Evolutionary conservation across 2,797 vertebrate species (phyloP), one percentile per base, ranked within the genome.

Genomic region (Lagodon rhomboides): DNA sequence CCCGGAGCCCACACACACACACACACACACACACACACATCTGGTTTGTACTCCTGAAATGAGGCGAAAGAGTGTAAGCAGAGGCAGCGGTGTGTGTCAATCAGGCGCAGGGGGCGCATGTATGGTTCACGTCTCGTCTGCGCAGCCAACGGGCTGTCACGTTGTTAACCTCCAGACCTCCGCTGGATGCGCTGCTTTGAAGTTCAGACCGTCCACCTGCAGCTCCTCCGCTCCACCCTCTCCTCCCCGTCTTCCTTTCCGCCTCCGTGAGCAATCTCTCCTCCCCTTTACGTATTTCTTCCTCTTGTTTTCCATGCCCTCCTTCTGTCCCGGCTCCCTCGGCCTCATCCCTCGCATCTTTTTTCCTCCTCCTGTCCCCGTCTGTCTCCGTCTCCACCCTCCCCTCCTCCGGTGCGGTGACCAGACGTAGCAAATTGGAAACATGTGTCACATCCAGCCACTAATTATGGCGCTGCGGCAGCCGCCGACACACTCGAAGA

Each of bases 371-470:
- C 65, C 67, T 86, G 85, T 89, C 27, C 73, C 83, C 68, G 16
- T 84, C 80, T 89, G 79, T 88, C 87, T 70, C 50, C 58, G 85
- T 82, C 79, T 20, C 30, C 6, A 13, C 22, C 12, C 44, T 55
- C n/a, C 46, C 49, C 61, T 13, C 22, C 22, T 53, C 75, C 63
- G 11, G 60, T 51, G 72, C 70, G n/a, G 59, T 70, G 89, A 90
- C 84, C 89, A 91, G 91, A 94, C 80, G 84, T 85, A 84, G 88
- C 85, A 93, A 93, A 94, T 95, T 93, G 92, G 90, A 94, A 94
- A 94, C 94, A 95, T 89, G 93, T 95, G 94, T 94, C 92, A 90
- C 89, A 89, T 92, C 91, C 90, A 92, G 92, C 79, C 63, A 80
- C 91, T 94, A 94, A 94, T 94, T 94, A 94, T 77, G 71, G 65